Conservation (phyloP, 2,113 vertebrate genomes). For the Clarias batrachus region DNA sequence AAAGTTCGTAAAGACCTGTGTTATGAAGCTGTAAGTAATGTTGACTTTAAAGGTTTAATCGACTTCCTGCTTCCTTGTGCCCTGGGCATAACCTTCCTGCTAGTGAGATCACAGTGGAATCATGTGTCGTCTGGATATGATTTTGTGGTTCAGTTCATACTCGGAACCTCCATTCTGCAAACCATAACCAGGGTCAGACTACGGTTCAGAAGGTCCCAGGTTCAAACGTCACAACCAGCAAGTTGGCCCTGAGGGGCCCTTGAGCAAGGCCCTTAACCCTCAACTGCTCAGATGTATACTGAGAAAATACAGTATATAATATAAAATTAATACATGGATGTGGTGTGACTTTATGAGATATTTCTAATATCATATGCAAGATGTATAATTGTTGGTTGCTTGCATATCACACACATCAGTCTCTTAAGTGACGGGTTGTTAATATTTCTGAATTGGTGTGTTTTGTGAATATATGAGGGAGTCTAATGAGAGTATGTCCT, state of each 20-base stretch:
- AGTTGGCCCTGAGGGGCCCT: no score
- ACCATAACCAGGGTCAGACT: not conserved
- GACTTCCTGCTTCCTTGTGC: not conserved
- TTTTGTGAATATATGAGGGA: no score
- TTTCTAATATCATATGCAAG: not conserved
- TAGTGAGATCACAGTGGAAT: not conserved
- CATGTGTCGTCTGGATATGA: not conserved
- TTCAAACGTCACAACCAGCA: no score
- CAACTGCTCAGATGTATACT: no score
- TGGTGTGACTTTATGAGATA: not conserved
- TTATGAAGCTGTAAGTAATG: slow-evolving; percentile 86
- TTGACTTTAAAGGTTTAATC: not conserved
- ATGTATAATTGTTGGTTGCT: not conserved
- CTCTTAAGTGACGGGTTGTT: no score
- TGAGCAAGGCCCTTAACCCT: no score
- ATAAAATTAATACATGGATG: not conserved
- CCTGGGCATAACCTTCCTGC: not conserved
- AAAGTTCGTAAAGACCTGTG: slow-evolving; percentile 97
- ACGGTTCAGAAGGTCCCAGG: not conserved
- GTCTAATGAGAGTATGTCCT: not conserved
- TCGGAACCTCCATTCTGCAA: not conserved
- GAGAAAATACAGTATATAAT: no score
- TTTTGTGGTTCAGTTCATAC: not conserved
- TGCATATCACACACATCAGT: not conserved
- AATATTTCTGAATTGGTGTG: not conserved